Percentiles rank a stretch among this genome's conserved stretches.
These are phyloP conservation scores for Myrmecobius fasciatus DNA, from an alignment of 2,113 vertebrate species.

Conservation along the genomic window DNA sequence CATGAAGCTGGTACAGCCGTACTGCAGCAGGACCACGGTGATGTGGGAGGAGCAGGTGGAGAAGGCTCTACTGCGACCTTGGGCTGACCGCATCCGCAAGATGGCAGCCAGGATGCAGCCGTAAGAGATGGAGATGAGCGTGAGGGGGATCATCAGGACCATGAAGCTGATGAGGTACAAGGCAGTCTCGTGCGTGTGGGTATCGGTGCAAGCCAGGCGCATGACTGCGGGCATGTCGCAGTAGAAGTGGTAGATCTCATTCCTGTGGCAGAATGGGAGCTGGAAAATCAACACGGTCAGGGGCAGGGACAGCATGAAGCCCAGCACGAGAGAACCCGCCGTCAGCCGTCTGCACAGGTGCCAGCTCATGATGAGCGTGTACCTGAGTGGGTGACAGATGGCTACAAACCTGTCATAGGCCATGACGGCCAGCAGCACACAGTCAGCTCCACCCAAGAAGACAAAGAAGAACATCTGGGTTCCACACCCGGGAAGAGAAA, in stretches of 20 bases:
- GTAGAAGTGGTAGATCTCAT: slow-evolving; percentile 71
- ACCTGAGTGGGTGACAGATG: slow-evolving; percentile 63
- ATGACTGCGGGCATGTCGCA: slow-evolving; percentile 67
- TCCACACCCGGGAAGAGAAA: slow-evolving; percentile 57
- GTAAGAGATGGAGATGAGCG: slow-evolving; percentile 57
- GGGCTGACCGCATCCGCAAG: not conserved
- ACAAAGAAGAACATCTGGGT: slow-evolving; percentile 77
- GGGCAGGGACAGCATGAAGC: slow-evolving; percentile 60
- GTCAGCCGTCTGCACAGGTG: slow-evolving; percentile 52
- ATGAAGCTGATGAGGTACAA: slow-evolving; percentile 59
- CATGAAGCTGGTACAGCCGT: slow-evolving; percentile 63
- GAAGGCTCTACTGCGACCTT: slow-evolving; percentile 53
- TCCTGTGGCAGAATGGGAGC: slow-evolving; percentile 68
- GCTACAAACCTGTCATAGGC: slow-evolving; percentile 64
- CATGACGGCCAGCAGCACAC: slow-evolving; percentile 67
- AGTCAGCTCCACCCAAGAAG: slow-evolving; percentile 69
- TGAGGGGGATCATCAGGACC: slow-evolving; percentile 60
- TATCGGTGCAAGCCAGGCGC: slow-evolving; percentile 64
- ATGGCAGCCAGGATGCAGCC: slow-evolving; percentile 21
- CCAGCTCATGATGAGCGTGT: slow-evolving; percentile 65
- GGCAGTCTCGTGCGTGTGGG: not conserved
- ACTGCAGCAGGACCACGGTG: slow-evolving; percentile 65
- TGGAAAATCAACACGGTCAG: slow-evolving; percentile 64
- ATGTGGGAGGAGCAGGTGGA: slow-evolving; percentile 70
- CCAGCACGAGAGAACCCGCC: slow-evolving; percentile 58